Evolutionary conservation across 1,140 invertebrate genomes (phyloP), one percentile per base, ranked within the genome.

Genomic region (Bombus superbus): DNA sequence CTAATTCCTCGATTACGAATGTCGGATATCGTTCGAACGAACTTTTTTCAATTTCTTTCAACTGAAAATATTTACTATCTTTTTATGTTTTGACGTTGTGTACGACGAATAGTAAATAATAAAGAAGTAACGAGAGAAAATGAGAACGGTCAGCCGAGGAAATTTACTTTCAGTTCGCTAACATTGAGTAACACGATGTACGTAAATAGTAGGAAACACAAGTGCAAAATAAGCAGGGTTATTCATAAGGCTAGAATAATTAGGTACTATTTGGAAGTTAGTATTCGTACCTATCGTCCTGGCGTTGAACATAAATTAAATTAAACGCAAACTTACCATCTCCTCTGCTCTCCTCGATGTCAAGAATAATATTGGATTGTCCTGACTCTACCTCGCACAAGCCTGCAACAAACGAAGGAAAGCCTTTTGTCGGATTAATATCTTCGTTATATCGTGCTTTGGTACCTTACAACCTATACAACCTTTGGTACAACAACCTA

Each of bases 301-400:
- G 2, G 6, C 2, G 28, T 42, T 42, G 81, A 57, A 13, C 18
- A 10, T 9, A 18, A 74, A 53, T 78, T 44, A 13, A 47, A 77
- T 83, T 40, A 78, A 42, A 42, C 38, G 10, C 18, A 18, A 53
- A 93, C 98, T 98, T 96, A 98, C 98, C 97, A 90, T 96, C 96
- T 88, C 97, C 98, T 94, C 97, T 96, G 92, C 98, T 98, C 94
- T 98, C 98, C 94, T 98, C 97, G 83, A 98, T 98, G 92, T 98
- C 98, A 76, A 98, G 95, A 88, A 98, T 98, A 72, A 98, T 98
- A 92, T 98, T 98, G 1, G 97, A 97, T 91, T 98, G 97, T 22
- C 97, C 97, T 53, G 97, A 97, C 95, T 98, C 97, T 85, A 98
- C 97, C 92, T 98, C 97, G 92, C 97, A 98, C 89, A 97, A 95